Evolutionary conservation across 2,888 invertebrate genomes (phyloP), one percentile per base, ranked within the genome.

Genomic region (Itoplectis maculator): DNA sequence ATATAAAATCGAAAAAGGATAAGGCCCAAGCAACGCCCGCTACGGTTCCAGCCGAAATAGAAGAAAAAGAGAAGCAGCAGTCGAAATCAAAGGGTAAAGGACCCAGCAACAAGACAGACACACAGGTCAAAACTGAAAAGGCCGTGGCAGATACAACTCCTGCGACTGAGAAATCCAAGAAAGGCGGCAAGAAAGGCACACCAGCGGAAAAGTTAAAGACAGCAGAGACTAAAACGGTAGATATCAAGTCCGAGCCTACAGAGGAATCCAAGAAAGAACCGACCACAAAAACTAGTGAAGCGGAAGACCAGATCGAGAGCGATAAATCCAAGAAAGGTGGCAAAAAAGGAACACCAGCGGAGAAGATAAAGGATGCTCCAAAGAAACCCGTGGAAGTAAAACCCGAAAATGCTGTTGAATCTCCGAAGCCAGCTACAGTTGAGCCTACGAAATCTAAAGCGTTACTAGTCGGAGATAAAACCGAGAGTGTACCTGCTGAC

Each of bases 101-200:
- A 23, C 4, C 54, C 7, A 54, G 15, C 20, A 56, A 63, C 3
- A 78, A 74, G 15, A n/a, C 11, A 2, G 72, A 61, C 13, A 45
- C 20, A n/a, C 42, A 18, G 8, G 29, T 0, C 8, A 68, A 73
- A 61, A 18, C 54, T 15, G 45, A 72, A 72, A 45, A 72, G 23
- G 18, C 13, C 20, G 61, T n/a, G 11, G 63, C 35, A 18, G 80
- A 68, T n/a, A 51, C 76, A 8, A 65, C 29, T 29, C 9, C 51
- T 20, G 9, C 54, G 1, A n/a, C 47, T 15, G 59, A 72, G 23
- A 72, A 72, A 72, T 59, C 65, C 0, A 79, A 72, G 20, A 79
- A 79, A 15, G 70, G 51, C 20, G 69, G 40, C 8, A 78, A 84
- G 42, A 79, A 81, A 51, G 82, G 72, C n/a, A 61, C 47, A 18